A percentile compares a stretch with the other conserved stretches of the same genome.
Conservation (phyloP, 1,140 invertebrate genomes). For the Zaprionus capensis region DNA sequence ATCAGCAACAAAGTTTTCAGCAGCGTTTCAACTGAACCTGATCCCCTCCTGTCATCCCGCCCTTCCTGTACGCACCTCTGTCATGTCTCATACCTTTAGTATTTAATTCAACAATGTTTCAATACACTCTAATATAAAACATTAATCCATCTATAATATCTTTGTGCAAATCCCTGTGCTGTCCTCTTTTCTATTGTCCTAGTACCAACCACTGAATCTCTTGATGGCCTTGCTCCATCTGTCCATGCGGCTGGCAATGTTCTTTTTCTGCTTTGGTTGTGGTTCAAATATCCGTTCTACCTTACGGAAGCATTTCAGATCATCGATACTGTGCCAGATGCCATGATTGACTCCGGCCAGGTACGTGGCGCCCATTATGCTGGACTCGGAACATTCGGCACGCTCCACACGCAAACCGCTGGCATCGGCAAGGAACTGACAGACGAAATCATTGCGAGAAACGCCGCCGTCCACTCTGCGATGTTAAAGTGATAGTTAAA, state of each 20-base stretch:
- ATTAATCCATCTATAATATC: slow-evolving; percentile 34
- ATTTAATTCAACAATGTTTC: slow-evolving; percentile 50
- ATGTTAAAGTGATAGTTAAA: background rate
- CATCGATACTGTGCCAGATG: slow-evolving; percentile 90
- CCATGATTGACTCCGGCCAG: slow-evolving; percentile 92
- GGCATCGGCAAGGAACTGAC: slow-evolving; percentile 94
- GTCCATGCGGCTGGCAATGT: slow-evolving; percentile 84
- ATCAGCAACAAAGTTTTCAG: slow-evolving; percentile 88
- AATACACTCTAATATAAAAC: slow-evolving; percentile 26
- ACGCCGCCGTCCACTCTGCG: slow-evolving; percentile 96
- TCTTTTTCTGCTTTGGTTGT: slow-evolving; percentile 83
- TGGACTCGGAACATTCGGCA: slow-evolving; percentile 88
- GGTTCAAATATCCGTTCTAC: slow-evolving; percentile 88
- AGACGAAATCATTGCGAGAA: slow-evolving; percentile 94
- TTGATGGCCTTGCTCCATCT: slow-evolving; percentile 89
- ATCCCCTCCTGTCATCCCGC: background rate
- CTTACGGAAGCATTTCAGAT: slow-evolving; percentile 87
- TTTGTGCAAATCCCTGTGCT: slow-evolving; percentile 24
- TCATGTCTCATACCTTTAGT: slow-evolving; percentile 25
- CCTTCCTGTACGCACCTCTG: background rate
- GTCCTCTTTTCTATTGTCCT: background rate
- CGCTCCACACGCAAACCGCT: slow-evolving; percentile 90
- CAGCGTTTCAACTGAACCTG: slow-evolving; percentile 85
- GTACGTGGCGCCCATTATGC: slow-evolving; percentile 91
- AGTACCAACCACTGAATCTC: slow-evolving; percentile 89